Evolutionary conservation across 2,113 vertebrate genomes (phyloP).

Genomic region (Edolisoma coerulescens): DNA sequence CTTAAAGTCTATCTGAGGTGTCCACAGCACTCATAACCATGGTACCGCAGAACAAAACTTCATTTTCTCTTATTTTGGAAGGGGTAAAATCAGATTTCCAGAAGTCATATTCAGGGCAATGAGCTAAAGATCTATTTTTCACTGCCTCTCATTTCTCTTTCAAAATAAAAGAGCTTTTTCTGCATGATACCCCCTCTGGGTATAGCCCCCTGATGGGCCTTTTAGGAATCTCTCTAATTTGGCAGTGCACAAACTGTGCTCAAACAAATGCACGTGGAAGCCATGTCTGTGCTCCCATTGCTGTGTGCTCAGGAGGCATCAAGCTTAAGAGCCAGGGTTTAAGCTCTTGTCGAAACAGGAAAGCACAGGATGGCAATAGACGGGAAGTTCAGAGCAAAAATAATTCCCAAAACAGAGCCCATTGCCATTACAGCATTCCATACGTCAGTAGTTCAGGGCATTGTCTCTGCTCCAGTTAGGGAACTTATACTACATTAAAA

Average conservation of each 20-base stretch:
- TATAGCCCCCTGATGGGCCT: not conserved
- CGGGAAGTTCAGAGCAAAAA: not conserved
- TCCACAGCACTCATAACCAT: not conserved
- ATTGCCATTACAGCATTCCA: not conserved
- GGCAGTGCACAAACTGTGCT: not conserved
- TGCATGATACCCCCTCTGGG: not conserved
- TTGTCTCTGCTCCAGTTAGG: not conserved
- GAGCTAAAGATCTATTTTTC: not conserved
- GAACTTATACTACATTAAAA: not conserved
- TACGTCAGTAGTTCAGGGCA: not conserved
- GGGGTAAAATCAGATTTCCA: not conserved
- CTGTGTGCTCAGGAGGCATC: not conserved
- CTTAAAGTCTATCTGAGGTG: not conserved
- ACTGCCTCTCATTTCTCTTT: not conserved
- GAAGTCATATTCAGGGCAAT: not conserved
- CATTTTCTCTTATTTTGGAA: not conserved
- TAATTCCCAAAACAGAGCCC: not conserved
- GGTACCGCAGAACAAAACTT: not conserved
- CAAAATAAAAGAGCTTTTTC: not conserved
- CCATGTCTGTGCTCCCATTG: not conserved
- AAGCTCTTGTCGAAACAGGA: not conserved
- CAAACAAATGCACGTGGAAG: not conserved
- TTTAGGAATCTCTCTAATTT: slow-evolving; percentile 37
- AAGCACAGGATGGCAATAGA: not conserved
- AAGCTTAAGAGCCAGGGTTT: not conserved